These are phyloP conservation scores for Myotis planiceps DNA, from an alignment of 2,797 vertebrate species.

Conservation along the genomic window DNA sequence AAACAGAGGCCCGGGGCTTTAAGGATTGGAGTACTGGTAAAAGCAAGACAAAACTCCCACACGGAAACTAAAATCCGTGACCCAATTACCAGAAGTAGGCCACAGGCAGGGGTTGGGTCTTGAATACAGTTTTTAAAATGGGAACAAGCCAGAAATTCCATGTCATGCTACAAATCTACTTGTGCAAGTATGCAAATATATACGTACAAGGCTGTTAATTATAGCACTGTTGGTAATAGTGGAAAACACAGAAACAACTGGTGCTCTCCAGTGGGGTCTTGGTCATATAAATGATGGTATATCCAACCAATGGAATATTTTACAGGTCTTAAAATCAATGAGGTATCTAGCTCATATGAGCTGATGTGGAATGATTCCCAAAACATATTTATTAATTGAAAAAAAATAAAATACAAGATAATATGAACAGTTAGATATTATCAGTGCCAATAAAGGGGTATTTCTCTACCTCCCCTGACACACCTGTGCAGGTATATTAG, in stretches of 20 bases:
- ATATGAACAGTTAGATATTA: neutral
- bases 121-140: slow-evolving; percentile 42
- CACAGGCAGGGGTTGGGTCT: neutral
- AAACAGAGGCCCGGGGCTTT: neutral
- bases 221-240: neutral
- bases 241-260: neutral
- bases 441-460: neutral
- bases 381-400: neutral
- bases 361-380: neutral
- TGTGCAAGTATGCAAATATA: neutral
- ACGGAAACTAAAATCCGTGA: slow-evolving; percentile 43
- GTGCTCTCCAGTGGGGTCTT: neutral
- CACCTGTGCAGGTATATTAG: neutral
- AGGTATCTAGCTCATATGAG: neutral
- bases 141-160: slow-evolving; percentile 30
- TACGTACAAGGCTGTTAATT: neutral
- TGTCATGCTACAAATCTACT: slow-evolving; percentile 5
- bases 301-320: neutral
- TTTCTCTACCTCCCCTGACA: neutral
- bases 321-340: neutral
- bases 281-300: neutral
- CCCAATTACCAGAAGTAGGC: slow-evolving; percentile 54
- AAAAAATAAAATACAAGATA: neutral
- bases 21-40: neutral
- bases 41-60: neutral